A percentile compares a stretch with the other conserved stretches of the same genome.
Conservation (phyloP, 2,113 vertebrate genomes). For the Leptosomus discolor region DNA sequence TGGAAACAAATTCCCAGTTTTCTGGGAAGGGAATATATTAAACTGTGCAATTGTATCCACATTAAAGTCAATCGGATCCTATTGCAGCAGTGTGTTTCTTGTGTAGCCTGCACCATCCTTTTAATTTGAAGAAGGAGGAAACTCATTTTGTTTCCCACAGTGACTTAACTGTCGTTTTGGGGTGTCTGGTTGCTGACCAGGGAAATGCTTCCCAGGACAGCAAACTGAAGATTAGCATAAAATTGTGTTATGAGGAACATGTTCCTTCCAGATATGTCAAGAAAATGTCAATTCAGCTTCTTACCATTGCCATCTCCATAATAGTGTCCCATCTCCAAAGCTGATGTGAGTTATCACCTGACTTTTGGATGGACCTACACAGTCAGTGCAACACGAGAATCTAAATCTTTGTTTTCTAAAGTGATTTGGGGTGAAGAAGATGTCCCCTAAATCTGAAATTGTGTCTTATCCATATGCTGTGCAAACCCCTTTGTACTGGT, state of each 20-base stretch:
- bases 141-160: not conserved
- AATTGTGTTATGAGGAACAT: slow-evolving; percentile 9
- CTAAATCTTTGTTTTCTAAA: not conserved
- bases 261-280: not conserved
- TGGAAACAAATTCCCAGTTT: slow-evolving; percentile 13
- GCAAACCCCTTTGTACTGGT: not conserved
- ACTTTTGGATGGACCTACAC: not conserved
- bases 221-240: not conserved
- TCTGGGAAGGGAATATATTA: slow-evolving; percentile 28
- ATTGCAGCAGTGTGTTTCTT: not conserved
- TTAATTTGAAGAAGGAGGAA: not conserved
- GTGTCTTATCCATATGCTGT: not conserved
- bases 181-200: not conserved
- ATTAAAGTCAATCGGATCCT: slow-evolving; percentile 8
- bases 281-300: slow-evolving; percentile 29
- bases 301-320: not conserved
- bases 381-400: not conserved
- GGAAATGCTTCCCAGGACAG: not conserved
- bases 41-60: not conserved
- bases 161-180: not conserved
- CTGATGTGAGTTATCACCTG: slow-evolving; percentile 2
- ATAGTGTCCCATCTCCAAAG: not conserved
- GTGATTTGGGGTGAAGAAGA: not conserved
- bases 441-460: not conserved
- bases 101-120: not conserved